These are phyloP conservation scores for Mormyrus proboscirostris DNA, from an alignment of 2,797 vertebrate genomes.

Conservation along the genomic window DNA sequence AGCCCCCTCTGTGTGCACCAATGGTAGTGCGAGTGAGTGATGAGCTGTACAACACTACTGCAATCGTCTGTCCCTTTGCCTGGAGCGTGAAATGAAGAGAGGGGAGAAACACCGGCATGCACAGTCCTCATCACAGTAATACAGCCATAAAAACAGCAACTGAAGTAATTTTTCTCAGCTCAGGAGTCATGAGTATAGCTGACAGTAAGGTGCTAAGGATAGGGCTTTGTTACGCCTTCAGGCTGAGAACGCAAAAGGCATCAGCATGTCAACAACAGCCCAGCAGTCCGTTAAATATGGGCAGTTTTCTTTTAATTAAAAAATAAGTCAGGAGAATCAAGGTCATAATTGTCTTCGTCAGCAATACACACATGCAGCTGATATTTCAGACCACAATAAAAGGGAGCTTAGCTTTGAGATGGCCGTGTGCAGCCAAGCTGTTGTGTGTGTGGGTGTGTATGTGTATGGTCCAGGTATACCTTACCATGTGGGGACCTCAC, in stretches of 20 bases:
- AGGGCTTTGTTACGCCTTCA: neutral
- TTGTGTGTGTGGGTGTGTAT: neutral
- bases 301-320: constrained; percentile 10
- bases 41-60: constrained; percentile 34
- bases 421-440: neutral
- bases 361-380: neutral
- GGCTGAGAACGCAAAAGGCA: neutral
- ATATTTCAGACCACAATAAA: neutral
- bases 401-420: neutral
- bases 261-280: neutral
- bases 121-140: neutral
- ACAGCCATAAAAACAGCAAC: neutral
- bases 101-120: neutral
- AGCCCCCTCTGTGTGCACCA: constrained; percentile 20
- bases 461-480: neutral
- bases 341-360: neutral
- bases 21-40: constrained; percentile 27
- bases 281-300: neutral
- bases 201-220: neutral
- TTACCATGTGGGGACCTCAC: neutral
- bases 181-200: neutral
- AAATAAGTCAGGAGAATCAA: neutral
- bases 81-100: neutral
- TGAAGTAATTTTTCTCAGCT: neutral
- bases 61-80: constrained; percentile 31